Percentiles rank a stretch among this genome's conserved stretches.
These are phyloP conservation scores for Gastracanthus pulcherrimus DNA, from an alignment of 2,888 invertebrate species.

Conservation along the genomic window DNA sequence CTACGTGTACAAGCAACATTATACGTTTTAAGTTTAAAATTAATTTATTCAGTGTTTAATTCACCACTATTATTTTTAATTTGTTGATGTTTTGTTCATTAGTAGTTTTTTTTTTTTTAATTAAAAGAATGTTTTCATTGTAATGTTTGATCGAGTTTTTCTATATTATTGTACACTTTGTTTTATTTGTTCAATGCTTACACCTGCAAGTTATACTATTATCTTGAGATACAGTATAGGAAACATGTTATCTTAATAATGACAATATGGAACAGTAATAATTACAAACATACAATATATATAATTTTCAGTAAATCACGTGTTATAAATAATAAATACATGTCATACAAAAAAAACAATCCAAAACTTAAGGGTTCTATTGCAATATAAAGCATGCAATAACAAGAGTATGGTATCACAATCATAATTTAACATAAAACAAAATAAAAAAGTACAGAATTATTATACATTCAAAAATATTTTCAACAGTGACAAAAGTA, in stretches of 20 bases:
- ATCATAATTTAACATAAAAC: background rate
- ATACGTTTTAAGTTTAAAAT: too few relatives aligned
- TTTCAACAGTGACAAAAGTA: background rate
- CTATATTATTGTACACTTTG: background rate
- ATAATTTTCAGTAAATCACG: slow-evolving; percentile 5
- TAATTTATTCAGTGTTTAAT: too few relatives aligned
- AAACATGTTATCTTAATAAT: background rate
- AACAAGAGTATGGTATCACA: slow-evolving; percentile 24
- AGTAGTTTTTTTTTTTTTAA: too few relatives aligned
- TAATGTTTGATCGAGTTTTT: too few relatives aligned
- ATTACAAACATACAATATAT: slow-evolving; percentile 7
- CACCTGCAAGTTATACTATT: background rate
- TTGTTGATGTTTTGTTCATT: too few relatives aligned
- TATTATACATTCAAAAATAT: slow-evolving; percentile 27
- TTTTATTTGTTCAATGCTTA: background rate
- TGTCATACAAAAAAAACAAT: slow-evolving; percentile 16
- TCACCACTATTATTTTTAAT: too few relatives aligned
- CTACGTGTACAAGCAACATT: too few relatives aligned
- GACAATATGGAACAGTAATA: background rate
- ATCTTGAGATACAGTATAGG: background rate
- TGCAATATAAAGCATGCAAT: slow-evolving; percentile 3
- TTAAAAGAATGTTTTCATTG: too few relatives aligned
- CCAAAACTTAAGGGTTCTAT: slow-evolving; percentile 23
- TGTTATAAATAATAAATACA: background rate
- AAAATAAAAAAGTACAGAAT: slow-evolving; percentile 16